These are phyloP conservation scores for Drosophila sordidula DNA, from an alignment of 2,888 invertebrate genomes.

Conservation along the genomic window DNA sequence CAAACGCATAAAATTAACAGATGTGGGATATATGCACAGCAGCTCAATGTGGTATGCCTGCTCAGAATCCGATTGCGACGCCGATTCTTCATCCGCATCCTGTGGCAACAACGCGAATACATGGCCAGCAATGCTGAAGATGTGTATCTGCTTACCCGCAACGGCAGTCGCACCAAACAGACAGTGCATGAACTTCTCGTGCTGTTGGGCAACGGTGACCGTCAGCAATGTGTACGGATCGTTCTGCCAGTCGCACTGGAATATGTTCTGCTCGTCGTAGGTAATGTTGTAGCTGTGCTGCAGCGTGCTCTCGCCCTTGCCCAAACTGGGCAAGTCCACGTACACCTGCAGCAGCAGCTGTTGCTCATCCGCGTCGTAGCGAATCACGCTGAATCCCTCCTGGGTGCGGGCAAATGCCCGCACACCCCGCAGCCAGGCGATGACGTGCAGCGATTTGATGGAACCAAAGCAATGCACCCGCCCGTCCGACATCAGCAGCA, in stretches of 20 bases:
- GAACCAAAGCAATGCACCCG: conserved; percentile 82
- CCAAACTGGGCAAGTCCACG: conserved; percentile 73
- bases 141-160: conserved; percentile 55
- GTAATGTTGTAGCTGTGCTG: conserved; percentile 77
- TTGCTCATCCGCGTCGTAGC: conserved; percentile 46
- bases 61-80: conserved; percentile 1
- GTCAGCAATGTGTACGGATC: conserved; percentile 76
- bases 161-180: conserved; percentile 44
- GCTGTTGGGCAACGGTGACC: conserved; percentile 53
- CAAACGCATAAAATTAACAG: conserved; percentile 69
- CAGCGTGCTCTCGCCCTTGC: conserved; percentile 62
- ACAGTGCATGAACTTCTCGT: conserved; percentile 72
- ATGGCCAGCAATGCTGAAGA: conserved; percentile 81
- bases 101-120: conserved; percentile 72
- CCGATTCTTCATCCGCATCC: conserved; percentile 7
- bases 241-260: conserved; percentile 78
- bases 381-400: conserved; percentile 81
- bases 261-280: conserved; percentile 81
- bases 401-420: conserved; percentile 67
- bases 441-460: conserved; percentile 77
- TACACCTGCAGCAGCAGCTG: conserved; percentile 76
- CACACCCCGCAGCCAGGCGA: conserved; percentile 78
- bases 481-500: conserved; percentile 79
- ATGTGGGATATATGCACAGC: conserved; percentile 69
- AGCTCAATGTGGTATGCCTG: conserved; percentile 53